Evolutionary conservation across 35 echinoderm and acorn worm genomes (phyloP).

Genomic region (Apostichopus japonicus): DNA sequence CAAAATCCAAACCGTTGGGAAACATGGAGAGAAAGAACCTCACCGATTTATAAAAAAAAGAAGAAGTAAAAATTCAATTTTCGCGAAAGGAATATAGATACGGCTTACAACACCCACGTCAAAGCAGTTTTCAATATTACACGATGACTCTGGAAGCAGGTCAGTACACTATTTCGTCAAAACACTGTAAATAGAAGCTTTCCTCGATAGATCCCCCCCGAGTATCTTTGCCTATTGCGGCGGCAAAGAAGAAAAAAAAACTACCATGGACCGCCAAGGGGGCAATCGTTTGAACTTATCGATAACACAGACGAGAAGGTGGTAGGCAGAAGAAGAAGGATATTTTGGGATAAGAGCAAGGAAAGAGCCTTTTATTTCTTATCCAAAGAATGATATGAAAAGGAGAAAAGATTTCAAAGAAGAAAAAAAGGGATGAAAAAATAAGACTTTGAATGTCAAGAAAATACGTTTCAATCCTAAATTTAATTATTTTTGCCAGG

Average conservation of each 20-base stretch:
- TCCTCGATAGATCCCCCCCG: neutral
- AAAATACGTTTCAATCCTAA: too few species aligned
- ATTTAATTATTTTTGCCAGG: too few species aligned
- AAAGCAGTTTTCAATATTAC: neutral
- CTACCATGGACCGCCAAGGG: neutral
- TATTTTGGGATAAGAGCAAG: too few species aligned
- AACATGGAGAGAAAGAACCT: neutral
- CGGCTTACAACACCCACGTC: neutral
- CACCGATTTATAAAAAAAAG: neutral
- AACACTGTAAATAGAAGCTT: neutral
- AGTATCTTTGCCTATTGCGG: neutral
- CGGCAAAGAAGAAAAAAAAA: neutral
- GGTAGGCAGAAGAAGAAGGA: too few species aligned
- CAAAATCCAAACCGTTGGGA: neutral
- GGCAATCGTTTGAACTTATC: neutral
- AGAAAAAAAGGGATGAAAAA: too few species aligned
- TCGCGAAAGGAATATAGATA: neutral
- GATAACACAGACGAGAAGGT: neutral
- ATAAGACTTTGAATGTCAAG: too few species aligned
- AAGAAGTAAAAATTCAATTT: neutral
- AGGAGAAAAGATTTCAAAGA: too few species aligned
- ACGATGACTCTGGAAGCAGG: neutral
- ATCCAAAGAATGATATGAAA: too few species aligned
- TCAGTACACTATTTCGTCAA: neutral
- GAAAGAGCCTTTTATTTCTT: too few species aligned